Conservation (phyloP, 2,888 invertebrate genomes). For the Coleophora deauratella region DNA sequence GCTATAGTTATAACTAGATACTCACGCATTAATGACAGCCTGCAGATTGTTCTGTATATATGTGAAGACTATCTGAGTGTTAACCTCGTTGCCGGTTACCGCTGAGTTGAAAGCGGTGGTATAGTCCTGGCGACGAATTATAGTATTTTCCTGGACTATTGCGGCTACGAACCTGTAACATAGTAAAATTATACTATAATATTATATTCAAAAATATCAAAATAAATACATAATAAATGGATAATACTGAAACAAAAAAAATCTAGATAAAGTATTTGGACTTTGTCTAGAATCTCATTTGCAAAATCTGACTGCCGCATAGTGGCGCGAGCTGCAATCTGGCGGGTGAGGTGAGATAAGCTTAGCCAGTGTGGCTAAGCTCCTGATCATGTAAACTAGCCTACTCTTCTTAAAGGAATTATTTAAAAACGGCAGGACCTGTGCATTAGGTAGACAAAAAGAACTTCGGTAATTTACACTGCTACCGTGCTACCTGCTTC, state of each 20-base stretch:
- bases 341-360: too few species aligned
- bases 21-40: conserved; percentile 43
- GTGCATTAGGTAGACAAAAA: too few species aligned
- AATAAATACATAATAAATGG: background rate
- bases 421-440: too few species aligned
- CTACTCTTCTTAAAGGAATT: too few species aligned
- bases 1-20: conserved; percentile 12
- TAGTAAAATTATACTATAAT: conserved; percentile 2
- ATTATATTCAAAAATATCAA: background rate
- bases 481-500: too few species aligned
- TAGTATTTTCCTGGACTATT: conserved; percentile 35
- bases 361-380: too few species aligned
- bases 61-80: conserved; percentile 68
- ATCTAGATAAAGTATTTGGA: too few species aligned
- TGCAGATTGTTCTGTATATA: conserved; percentile 53
- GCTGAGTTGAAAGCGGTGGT: conserved; percentile 58
- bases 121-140: conserved; percentile 65
- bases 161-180: conserved; percentile 38
- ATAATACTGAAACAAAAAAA: background rate
- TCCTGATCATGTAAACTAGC: too few species aligned
- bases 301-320: too few species aligned
- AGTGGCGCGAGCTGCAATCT: too few species aligned
- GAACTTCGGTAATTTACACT: too few species aligned
- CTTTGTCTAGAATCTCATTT: too few species aligned
- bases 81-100: conserved; percentile 68